A percentile compares a stretch with the other conserved stretches of the same genome.
phyloP scores from a whole-genome alignment of 2,113 vertebrate species.

The Oostethus manadensis region DNA sequence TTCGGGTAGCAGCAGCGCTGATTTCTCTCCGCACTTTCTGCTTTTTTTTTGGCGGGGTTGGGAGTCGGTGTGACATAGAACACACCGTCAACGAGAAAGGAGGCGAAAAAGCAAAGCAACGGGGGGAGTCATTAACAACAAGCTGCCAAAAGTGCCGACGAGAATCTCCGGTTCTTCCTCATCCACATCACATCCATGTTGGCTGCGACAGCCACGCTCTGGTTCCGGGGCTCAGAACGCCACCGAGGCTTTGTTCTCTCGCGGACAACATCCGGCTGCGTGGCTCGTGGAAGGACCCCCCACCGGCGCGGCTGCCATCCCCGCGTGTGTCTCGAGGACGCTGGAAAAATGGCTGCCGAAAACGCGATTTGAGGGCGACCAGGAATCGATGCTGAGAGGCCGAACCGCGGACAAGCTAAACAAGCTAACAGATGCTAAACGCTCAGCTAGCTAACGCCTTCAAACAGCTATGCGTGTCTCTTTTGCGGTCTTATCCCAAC shows the following conservation, averaged over 20 bases:
- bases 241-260: constrained; percentile 36
- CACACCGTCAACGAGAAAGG: background rate
- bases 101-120: too few species aligned
- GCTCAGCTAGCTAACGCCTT: constrained; percentile 1
- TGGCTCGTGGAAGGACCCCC: constrained; percentile 15
- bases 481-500: constrained; percentile 40
- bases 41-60: too few species aligned
- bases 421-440: constrained; percentile 20
- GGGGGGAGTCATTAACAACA: too few species aligned
- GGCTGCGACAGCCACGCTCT: constrained; percentile 47
- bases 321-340: constrained; percentile 34
- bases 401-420: constrained; percentile 34
- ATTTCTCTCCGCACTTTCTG: background rate
- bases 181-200: constrained; percentile 57
- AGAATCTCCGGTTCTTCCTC: constrained; percentile 29
- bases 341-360: constrained; percentile 75
- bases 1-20: constrained; percentile 16
- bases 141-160: background rate
- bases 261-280: constrained; percentile 4
- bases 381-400: constrained; percentile 46
- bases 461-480: constrained; percentile 19
- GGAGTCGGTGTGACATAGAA: background rate
- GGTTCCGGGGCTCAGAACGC: constrained; percentile 28
- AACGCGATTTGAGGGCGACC: constrained; percentile 36
- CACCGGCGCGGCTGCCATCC: constrained; percentile 10